phyloP scores from a whole-genome alignment of 2,888 invertebrate genomes.

The Nephrotoma appendiculata region DNA sequence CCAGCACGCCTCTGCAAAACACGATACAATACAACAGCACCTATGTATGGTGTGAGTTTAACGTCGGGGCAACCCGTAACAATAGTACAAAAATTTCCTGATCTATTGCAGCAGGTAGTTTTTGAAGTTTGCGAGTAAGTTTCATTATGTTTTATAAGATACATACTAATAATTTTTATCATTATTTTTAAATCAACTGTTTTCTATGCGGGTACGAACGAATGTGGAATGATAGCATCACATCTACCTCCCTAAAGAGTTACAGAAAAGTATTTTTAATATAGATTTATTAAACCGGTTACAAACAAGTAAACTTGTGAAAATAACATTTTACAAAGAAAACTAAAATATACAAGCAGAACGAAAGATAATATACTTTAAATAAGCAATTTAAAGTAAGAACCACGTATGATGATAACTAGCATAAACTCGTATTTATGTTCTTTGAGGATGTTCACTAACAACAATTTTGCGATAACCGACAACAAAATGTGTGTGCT shows the following conservation, averaged over 20 bases:
- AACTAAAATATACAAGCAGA: background rate
- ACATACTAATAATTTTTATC: too few species aligned
- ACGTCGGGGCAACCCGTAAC: constrained; percentile 88
- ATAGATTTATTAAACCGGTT: background rate
- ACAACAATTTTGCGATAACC: background rate
- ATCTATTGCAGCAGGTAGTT: constrained; percentile 80
- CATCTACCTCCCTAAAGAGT: background rate
- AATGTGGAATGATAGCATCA: background rate
- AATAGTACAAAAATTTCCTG: constrained; percentile 88
- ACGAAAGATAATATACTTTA: background rate
- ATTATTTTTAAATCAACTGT: too few species aligned
- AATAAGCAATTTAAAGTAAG: background rate
- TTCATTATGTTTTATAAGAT: background rate
- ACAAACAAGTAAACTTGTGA: background rate
- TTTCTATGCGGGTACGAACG: too few species aligned
- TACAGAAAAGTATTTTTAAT: background rate
- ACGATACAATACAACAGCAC: constrained; percentile 83
- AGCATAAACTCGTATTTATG: background rate
- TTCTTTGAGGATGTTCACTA: background rate
- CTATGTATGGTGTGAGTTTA: constrained; percentile 86
- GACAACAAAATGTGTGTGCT: background rate
- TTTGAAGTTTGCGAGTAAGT: constrained; percentile 88
- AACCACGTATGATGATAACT: background rate
- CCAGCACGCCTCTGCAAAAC: constrained; percentile 72
- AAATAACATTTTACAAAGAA: background rate